A percentile compares a stretch with the other conserved stretches of the same genome.
Conservation (phyloP, 2,113 vertebrate species). For the Mastomys natalensis region DNA sequence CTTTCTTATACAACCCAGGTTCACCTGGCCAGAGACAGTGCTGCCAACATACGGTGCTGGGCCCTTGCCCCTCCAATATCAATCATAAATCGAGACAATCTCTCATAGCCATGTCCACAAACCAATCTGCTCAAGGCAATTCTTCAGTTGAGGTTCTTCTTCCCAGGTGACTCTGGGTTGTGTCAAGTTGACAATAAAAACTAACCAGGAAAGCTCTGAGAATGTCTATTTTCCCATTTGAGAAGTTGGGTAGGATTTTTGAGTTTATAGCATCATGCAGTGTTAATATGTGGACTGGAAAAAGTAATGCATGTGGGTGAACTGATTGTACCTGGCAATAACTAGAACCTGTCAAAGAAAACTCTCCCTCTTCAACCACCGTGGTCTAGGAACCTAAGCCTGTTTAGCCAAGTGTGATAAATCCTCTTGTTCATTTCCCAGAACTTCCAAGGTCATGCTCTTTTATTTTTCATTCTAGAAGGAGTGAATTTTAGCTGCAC, state of each 20-base stretch:
- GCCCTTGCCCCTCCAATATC: no score
- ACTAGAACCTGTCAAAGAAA: background rate
- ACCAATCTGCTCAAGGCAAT: background rate
- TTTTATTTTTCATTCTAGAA: background rate
- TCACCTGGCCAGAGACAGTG: background rate
- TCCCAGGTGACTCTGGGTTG: background rate
- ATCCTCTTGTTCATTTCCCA: background rate
- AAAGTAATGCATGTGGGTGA: background rate
- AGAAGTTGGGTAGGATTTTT: background rate
- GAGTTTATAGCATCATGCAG: background rate
- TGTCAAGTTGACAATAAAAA: background rate
- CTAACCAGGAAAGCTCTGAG: background rate
- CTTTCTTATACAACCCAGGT: no score
- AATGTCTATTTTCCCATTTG: background rate
- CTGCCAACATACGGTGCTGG: background rate
- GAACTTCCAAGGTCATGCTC: background rate
- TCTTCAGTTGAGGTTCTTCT: background rate
- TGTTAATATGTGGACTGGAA: background rate
- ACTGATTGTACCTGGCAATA: background rate
- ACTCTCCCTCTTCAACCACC: background rate
- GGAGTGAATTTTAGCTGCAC: background rate
- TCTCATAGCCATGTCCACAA: background rate
- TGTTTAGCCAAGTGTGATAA: background rate
- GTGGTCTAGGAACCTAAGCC: accelerated
- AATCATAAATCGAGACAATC: background rate